Conservation (phyloP, 2,888 invertebrate genomes). For the Tribolium freemani region DNA sequence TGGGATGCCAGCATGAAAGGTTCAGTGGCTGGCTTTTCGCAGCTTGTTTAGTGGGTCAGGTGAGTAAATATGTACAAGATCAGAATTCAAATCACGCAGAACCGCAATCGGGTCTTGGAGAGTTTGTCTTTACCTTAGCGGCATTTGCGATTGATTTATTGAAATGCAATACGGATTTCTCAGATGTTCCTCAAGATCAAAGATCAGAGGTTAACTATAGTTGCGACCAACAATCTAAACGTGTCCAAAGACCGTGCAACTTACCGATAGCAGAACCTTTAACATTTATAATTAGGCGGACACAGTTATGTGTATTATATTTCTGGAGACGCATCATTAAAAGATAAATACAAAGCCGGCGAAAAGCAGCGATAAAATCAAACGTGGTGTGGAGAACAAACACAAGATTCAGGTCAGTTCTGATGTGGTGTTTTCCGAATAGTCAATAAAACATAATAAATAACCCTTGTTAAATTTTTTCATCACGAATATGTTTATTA, state of each 20-base stretch:
- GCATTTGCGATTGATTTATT: constrained; percentile 47
- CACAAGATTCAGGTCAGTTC: too few relatives aligned
- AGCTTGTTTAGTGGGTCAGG: constrained; percentile 27
- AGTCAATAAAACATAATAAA: too few relatives aligned
- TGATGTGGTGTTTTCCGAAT: too few relatives aligned
- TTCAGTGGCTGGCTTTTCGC: constrained; percentile 6
- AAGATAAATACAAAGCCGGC: neutral
- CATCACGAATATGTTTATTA: too few relatives aligned
- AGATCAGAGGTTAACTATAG: constrained; percentile 44
- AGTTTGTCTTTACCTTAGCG: constrained; percentile 44
- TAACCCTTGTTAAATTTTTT: too few relatives aligned
- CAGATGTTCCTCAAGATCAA: constrained; percentile 44
- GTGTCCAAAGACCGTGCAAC: constrained; percentile 37
- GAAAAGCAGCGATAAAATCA: neutral
- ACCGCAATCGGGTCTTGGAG: constrained; percentile 32
- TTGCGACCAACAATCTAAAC: constrained; percentile 40
- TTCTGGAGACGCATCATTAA: neutral
- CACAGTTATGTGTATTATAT: constrained; percentile 17
- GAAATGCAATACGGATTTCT: constrained; percentile 44
- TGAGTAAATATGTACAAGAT: constrained; percentile 22
- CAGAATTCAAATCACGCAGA: constrained; percentile 27
- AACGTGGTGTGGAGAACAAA: neutral
- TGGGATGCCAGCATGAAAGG: neutral
- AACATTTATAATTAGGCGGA: constrained; percentile 19
- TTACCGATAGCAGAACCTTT: constrained; percentile 4